These are phyloP conservation scores for Thunnus albacares DNA, from an alignment of 2,797 vertebrate species.

Conservation along the genomic window DNA sequence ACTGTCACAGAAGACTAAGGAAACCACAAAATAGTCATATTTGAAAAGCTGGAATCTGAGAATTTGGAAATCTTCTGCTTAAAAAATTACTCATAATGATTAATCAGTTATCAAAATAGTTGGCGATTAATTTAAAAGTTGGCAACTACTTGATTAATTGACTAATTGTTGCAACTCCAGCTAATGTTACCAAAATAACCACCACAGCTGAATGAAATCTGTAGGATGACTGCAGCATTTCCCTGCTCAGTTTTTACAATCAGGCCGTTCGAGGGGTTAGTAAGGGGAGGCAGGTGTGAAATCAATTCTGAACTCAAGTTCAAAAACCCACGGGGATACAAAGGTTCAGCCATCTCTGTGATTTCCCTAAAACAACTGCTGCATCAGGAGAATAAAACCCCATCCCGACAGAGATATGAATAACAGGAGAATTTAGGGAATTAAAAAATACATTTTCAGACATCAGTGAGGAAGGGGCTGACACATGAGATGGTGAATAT, in stretches of 20 bases:
- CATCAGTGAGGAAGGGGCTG: not conserved
- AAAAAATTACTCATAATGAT: too few species aligned
- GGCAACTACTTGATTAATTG: too few species aligned
- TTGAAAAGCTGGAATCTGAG: too few species aligned
- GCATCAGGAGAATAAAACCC: not conserved
- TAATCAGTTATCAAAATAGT: too few species aligned
- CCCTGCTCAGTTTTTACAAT: not conserved
- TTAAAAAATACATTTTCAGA: slow-evolving; percentile 15
- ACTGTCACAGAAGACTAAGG: too few species aligned
- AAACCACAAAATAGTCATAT: too few species aligned
- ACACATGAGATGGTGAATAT: slow-evolving; percentile 10
- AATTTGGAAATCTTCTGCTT: too few species aligned
- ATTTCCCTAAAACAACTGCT: not conserved
- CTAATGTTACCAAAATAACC: not conserved
- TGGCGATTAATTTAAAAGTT: too few species aligned
- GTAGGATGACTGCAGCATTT: not conserved
- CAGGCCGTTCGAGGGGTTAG: slow-evolving; percentile 10
- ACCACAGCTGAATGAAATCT: not conserved
- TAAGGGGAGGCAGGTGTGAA: not conserved
- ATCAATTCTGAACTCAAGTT: not conserved
- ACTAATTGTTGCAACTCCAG: too few species aligned
- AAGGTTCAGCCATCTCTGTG: not conserved
- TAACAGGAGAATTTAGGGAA: slow-evolving; percentile 26
- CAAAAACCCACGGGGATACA: not conserved
- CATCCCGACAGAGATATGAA: not conserved